phyloP scores from a whole-genome alignment of 2,113 vertebrate genomes.

The Odontophorus gujanensis region DNA sequence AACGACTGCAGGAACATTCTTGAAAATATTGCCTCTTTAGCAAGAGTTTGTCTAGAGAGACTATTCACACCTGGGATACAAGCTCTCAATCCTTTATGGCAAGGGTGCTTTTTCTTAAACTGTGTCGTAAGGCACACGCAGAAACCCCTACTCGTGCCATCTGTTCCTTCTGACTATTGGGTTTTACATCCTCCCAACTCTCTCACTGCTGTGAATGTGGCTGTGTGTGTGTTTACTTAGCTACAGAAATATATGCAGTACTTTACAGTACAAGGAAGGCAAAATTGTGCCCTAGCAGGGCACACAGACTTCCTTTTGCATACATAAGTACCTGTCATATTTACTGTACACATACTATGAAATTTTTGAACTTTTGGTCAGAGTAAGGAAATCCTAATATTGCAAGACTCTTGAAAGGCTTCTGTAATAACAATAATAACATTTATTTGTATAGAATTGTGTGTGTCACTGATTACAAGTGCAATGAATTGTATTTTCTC shows the following conservation, averaged over 20 bases:
- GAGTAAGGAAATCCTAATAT: neutral
- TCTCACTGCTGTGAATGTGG: neutral
- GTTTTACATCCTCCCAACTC: neutral
- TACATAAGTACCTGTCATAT: fast-evolving
- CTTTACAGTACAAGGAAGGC: neutral
- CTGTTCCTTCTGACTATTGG: neutral
- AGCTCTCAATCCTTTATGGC: fast-evolving
- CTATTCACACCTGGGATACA: neutral
- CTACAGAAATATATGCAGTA: neutral
- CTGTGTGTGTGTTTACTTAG: neutral
- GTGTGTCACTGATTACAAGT: neutral
- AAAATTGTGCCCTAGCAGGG: neutral
- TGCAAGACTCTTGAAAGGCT: neutral
- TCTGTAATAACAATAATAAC: neutral
- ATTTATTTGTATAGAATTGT: neutral
- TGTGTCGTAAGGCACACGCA: fast-evolving
- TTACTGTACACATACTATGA: neutral
- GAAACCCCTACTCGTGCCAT: neutral
- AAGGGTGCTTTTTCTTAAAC: neutral
- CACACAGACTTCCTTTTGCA: neutral
- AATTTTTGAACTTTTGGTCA: neutral
- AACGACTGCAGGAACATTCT: neutral
- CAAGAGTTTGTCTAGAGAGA: neutral
- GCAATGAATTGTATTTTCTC: neutral
- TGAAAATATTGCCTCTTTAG: neutral